Evolutionary conservation across 2,888 invertebrate genomes (phyloP).

Genomic region (Nomada lathburiana): DNA sequence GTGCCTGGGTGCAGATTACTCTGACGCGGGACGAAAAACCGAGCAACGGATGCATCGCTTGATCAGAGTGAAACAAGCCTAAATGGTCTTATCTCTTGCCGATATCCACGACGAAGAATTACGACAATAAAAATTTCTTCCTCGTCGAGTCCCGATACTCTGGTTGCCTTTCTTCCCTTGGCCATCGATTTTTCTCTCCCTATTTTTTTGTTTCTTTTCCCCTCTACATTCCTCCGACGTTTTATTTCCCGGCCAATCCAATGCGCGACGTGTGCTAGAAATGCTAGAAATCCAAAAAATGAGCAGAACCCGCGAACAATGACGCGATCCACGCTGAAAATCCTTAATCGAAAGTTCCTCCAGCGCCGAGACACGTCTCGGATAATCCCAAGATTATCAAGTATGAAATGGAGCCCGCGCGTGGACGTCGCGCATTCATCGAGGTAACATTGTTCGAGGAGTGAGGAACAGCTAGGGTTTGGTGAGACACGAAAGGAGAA

Average conservation of each 20-base stretch:
- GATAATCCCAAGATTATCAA: constrained; percentile 52
- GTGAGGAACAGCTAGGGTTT: background rate
- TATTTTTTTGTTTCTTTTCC: background rate
- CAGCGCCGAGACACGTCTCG: constrained; percentile 4
- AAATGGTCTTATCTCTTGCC: constrained; percentile 11
- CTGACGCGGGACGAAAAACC: constrained; percentile 57
- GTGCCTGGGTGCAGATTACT: constrained; percentile 53
- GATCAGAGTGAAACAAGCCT: constrained; percentile 38
- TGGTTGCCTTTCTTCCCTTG: background rate
- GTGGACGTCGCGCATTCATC: constrained; percentile 43
- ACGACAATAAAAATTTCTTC: constrained; percentile 21
- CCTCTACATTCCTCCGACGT: background rate
- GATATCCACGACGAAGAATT: constrained; percentile 17
- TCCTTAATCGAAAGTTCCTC: constrained; percentile 25
- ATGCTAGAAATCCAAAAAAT: too few species aligned
- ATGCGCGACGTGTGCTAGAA: background rate
- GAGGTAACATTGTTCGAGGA: constrained; percentile 47
- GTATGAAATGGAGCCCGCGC: constrained; percentile 35
- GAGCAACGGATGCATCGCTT: constrained; percentile 45
- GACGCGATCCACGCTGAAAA: constrained; percentile 17
- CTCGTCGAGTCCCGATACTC: background rate
- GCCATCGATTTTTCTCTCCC: background rate
- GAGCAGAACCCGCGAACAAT: constrained; percentile 11
- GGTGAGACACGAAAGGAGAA: background rate
- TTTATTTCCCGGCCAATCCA: background rate